Evolutionary conservation across 2,888 invertebrate species (phyloP).

Genomic region (Myopa testacea): DNA sequence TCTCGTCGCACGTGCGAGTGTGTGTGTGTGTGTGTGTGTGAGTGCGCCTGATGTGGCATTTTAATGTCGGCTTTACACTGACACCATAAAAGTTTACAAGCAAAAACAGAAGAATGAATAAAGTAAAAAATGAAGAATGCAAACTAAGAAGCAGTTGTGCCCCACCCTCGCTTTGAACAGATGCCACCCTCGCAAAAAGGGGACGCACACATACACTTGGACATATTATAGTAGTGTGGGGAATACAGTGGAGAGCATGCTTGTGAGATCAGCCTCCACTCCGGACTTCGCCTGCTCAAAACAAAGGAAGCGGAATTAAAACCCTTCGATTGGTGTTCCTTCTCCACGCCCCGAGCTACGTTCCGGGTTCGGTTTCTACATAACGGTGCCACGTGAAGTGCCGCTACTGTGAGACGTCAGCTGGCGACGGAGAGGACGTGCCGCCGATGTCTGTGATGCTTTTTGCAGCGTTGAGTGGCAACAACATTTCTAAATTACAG

Average conservation of each 20-base stretch:
- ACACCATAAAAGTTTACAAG: constrained; percentile 35
- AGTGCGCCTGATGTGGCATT: constrained; percentile 14
- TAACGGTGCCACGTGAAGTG: too few species aligned
- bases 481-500: not conserved
- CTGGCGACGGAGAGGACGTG: not conserved
- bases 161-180: not conserved
- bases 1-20: constrained; percentile 6
- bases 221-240: too few species aligned
- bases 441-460: not conserved
- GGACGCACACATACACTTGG: not conserved
- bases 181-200: not conserved
- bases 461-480: constrained; percentile 6
- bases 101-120: not conserved
- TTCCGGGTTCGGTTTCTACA: not conserved
- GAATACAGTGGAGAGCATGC: too few species aligned
- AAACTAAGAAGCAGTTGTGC: not conserved
- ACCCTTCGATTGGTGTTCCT: not conserved
- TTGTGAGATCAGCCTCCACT: too few species aligned
- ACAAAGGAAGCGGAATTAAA: not conserved
- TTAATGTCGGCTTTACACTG: constrained; percentile 23
- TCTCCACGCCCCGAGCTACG: not conserved
- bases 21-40: not conserved
- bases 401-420: too few species aligned
- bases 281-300: too few species aligned
- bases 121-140: not conserved